Evolutionary conservation across 2,888 invertebrate species (phyloP).

Genomic region (Drosophila bunnanda): DNA sequence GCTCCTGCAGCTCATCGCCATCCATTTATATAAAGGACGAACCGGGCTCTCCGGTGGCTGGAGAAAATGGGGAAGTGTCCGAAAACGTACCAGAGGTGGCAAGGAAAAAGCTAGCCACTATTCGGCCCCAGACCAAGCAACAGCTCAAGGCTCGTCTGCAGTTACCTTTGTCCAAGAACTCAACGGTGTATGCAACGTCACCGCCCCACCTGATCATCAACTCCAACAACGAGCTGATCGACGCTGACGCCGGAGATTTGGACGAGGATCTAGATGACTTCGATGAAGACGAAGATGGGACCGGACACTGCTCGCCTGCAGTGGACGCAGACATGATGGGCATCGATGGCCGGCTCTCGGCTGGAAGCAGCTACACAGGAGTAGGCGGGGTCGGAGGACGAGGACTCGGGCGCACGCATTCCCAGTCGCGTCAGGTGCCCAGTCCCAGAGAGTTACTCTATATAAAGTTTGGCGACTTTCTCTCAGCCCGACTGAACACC

Average conservation of each 20-base stretch:
- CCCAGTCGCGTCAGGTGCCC: slow-evolving; percentile 52
- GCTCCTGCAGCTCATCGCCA: slow-evolving; percentile 81
- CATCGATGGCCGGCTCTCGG: slow-evolving; percentile 51
- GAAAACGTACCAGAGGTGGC: slow-evolving; percentile 27
- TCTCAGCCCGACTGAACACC: slow-evolving; percentile 83
- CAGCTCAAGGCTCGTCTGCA: slow-evolving; percentile 64
- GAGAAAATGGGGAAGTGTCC: slow-evolving; percentile 35
- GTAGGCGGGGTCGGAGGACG: slow-evolving; percentile 31
- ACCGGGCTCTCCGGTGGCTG: slow-evolving; percentile 66
- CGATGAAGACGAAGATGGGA: slow-evolving; percentile 59
- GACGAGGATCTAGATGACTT: slow-evolving; percentile 75
- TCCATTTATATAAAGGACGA: slow-evolving; percentile 83
- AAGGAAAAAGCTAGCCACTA: slow-evolving; percentile 59
- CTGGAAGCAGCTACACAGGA: slow-evolving; percentile 60
- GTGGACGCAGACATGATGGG: slow-evolving; percentile 47
- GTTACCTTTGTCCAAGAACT: slow-evolving; percentile 28
- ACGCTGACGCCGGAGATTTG: slow-evolving; percentile 71
- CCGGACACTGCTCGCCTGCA: slow-evolving; percentile 40
- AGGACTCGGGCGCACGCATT: slow-evolving; percentile 6
- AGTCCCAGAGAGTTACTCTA: slow-evolving; percentile 80
- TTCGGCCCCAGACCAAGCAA: slow-evolving; percentile 66
- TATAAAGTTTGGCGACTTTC: slow-evolving; percentile 82
- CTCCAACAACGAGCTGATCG: slow-evolving; percentile 73
- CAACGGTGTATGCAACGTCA: slow-evolving; percentile 56
- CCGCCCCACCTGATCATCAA: slow-evolving; percentile 66